These are phyloP conservation scores for Neosalanx taihuensis DNA, from an alignment of 2,797 vertebrate genomes.

Conservation along the genomic window DNA sequence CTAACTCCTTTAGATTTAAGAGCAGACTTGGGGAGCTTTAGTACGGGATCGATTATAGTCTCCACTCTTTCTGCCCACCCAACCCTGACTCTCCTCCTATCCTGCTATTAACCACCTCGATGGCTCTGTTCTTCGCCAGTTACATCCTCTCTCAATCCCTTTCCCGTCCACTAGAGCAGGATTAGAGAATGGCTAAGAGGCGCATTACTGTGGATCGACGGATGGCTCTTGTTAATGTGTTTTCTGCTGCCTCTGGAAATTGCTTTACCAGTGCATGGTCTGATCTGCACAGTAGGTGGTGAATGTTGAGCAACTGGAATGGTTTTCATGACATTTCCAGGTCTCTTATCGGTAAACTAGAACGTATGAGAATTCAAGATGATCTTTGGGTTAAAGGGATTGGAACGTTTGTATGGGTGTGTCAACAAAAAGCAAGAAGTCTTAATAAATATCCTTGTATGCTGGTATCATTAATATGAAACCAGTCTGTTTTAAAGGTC, in stretches of 20 bases:
- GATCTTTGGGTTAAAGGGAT: background rate
- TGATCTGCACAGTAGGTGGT: background rate
- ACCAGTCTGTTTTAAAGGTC: background rate
- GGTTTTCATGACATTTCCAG: background rate
- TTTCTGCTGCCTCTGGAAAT: constrained; percentile 29
- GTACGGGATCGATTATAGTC: background rate
- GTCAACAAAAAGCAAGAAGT: background rate
- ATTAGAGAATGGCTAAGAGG: constrained; percentile 21
- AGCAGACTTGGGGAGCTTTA: background rate
- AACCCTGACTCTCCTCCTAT: background rate
- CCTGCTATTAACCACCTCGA: no score
- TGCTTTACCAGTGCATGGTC: constrained; percentile 28
- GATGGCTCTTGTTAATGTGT: constrained; percentile 36
- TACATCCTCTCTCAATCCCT: background rate
- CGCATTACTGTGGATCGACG: constrained; percentile 24
- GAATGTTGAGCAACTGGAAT: constrained; percentile 1
- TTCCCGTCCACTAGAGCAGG: background rate
- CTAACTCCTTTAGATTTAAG: background rate
- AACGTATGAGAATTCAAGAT: background rate
- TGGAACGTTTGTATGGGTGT: background rate
- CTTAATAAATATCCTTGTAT: background rate
- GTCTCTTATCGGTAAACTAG: background rate
- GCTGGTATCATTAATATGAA: background rate
- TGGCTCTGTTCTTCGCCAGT: no score
- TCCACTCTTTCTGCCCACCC: background rate